Percentiles rank a stretch among this genome's conserved stretches.
Evolutionary conservation across 2,113 vertebrate species (phyloP).

Genomic region (Cyanoderma ruficeps): DNA sequence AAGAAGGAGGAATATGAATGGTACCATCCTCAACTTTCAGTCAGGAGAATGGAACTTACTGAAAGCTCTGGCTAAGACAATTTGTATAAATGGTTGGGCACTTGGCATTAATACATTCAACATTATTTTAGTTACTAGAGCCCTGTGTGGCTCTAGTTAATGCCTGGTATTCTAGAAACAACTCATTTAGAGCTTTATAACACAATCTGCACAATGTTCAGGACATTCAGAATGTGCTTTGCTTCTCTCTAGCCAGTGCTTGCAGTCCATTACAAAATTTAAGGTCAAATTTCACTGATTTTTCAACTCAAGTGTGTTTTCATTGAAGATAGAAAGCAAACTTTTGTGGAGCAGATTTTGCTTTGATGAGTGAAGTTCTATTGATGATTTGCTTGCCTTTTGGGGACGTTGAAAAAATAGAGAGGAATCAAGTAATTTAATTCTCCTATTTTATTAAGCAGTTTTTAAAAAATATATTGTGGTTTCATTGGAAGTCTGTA

Average conservation of each 20-base stretch:
- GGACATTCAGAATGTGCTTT: background rate
- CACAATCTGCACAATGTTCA: background rate
- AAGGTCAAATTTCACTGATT: background rate
- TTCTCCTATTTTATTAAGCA: background rate
- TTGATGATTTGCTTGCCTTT: background rate
- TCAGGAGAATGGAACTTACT: constrained; percentile 2
- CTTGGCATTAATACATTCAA: constrained; percentile 49
- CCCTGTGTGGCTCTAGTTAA: background rate
- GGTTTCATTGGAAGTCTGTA: background rate
- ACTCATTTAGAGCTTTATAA: background rate
- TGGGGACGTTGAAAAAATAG: background rate
- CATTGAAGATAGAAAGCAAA: background rate
- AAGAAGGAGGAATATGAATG: constrained; percentile 52
- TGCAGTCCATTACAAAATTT: background rate
- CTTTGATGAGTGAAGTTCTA: background rate
- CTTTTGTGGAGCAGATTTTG: background rate
- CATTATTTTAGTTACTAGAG: constrained; percentile 23
- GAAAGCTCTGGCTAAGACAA: constrained; percentile 45
- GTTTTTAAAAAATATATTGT: background rate
- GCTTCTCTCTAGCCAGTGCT: background rate
- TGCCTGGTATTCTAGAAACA: background rate
- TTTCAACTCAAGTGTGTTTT: background rate
- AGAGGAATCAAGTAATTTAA: background rate
- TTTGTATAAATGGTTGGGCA: constrained; percentile 53
- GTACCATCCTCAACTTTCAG: constrained; percentile 44